Evolutionary conservation across 2,797 vertebrate species (phyloP), one percentile per base, ranked within the genome.

Genomic region (Silurus aristotelis): DNA sequence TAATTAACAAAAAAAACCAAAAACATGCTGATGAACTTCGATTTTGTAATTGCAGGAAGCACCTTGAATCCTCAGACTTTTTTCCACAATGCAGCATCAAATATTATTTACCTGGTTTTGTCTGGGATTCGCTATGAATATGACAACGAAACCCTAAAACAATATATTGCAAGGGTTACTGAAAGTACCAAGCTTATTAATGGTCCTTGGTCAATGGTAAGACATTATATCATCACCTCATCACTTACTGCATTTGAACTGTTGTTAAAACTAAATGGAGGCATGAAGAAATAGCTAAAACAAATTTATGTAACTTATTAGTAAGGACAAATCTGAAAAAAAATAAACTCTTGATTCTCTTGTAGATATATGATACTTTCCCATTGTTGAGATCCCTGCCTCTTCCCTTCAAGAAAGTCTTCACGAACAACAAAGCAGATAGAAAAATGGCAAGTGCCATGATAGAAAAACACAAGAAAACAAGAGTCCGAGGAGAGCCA

Each of bases 141-240:
- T 5, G 84, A 91, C 0, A 89, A 94, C 0, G 43, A 92, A 9
- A 88, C 85, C 81, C 92, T 94, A 68, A 91, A 89, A 84, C 12
- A 75, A 12, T 17, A 92, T 13, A 2, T 77, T 22, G 1, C 1
- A 2, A 0, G 20, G 4, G 0, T 60, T 38, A 60, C 88, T 55
- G 93, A 94, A 80, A 92, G 82, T 43, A 25, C 88, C n/a, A 95
- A 92, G 85, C 68, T 93, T 20, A 0, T 68, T 20, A 95, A 94
- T 67, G 95, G 94, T 52, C 93, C 93, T 0, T 95, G 95, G 94
- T 89, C 91, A 13, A 92, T 94, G 93, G 95, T 95, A 81, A 92
- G 92, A 87, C 5, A 52, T 52, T n/a, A n/a, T n/a, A 48, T 25
- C 22, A 73, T 48, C 10, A 72, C 46, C 13, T 52, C 46, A 55